Evolutionary conservation across 1,140 invertebrate genomes (phyloP).

Genomic region (Leptinotarsa undecemlineata): DNA sequence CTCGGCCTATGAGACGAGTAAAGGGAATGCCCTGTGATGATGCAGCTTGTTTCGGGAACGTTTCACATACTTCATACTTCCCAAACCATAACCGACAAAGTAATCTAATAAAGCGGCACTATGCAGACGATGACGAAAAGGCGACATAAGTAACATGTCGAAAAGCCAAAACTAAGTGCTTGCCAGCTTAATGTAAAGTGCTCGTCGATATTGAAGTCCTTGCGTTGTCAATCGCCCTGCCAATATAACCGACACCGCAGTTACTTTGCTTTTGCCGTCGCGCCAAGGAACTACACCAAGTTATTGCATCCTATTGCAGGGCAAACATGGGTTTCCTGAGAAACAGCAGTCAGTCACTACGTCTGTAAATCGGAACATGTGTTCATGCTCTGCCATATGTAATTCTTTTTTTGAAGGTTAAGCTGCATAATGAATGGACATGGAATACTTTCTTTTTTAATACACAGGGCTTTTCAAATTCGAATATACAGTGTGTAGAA

Average conservation of each 20-base stretch:
- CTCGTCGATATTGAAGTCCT: conserved; percentile 2
- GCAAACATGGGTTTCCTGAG: no score
- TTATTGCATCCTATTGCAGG: no score
- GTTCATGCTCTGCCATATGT: no score
- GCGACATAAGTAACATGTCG: conserved; percentile 8
- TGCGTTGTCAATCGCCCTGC: conserved; percentile 1
- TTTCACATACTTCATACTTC: conserved; percentile 10
- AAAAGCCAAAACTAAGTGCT: conserved; percentile 27
- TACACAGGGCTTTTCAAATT: no score
- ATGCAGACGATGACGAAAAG: conserved; percentile 13
- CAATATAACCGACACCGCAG: conserved; percentile 1
- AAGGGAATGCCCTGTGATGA: neutral
- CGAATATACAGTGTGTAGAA: no score
- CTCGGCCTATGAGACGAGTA: conserved; percentile 1
- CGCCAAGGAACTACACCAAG: no score
- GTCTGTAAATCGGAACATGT: no score
- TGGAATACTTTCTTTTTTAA: no score
- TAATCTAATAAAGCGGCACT: conserved; percentile 16
- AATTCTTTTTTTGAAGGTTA: no score
- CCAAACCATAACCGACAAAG: conserved; percentile 2
- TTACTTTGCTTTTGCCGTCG: neutral
- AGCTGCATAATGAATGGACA: no score
- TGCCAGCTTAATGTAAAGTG: conserved; percentile 28
- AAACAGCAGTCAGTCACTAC: no score
- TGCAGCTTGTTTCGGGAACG: neutral